Conservation (phyloP, 2,888 invertebrate species). For the Thecophora atra region DNA sequence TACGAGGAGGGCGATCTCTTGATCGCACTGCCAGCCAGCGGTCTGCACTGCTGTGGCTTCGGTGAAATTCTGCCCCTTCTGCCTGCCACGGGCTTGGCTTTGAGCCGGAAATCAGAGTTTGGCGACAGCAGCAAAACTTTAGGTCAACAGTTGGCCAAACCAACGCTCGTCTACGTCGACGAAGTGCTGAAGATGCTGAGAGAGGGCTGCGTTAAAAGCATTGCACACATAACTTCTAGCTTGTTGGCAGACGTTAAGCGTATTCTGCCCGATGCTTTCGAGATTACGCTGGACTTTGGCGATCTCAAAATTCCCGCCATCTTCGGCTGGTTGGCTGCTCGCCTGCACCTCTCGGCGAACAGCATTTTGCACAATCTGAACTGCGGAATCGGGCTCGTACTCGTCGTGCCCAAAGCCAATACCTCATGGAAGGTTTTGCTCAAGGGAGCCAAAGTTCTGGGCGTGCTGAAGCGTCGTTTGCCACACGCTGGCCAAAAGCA, state of each 20-base stretch:
- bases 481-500: constrained; percentile 33
- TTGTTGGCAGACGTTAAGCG: constrained; percentile 88
- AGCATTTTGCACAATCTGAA: constrained; percentile 94
- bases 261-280: constrained; percentile 76
- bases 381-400: constrained; percentile 90
- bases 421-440: constrained; percentile 68
- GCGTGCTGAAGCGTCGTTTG: constrained; percentile 62
- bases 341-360: constrained; percentile 76
- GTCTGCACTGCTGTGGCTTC: constrained; percentile 95
- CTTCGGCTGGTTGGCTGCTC: constrained; percentile 88
- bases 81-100: constrained; percentile 72
- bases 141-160: constrained; percentile 84
- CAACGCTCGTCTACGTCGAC: constrained; percentile 88
- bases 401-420: constrained; percentile 73
- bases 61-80: constrained; percentile 86
- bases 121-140: constrained; percentile 69
- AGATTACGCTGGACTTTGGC: constrained; percentile 75
- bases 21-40: constrained; percentile 87
- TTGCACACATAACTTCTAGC: constrained; percentile 95
- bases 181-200: constrained; percentile 77
- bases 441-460: constrained; percentile 66
- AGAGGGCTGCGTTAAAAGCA: constrained; percentile 75
- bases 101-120: constrained; percentile 70
- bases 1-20: constrained; percentile 82
- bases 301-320: constrained; percentile 80